Percentiles rank a stretch among this genome's conserved stretches.
Conservation (phyloP, 1,140 invertebrate genomes). For the Pseudomyrmex flavicornis region DNA sequence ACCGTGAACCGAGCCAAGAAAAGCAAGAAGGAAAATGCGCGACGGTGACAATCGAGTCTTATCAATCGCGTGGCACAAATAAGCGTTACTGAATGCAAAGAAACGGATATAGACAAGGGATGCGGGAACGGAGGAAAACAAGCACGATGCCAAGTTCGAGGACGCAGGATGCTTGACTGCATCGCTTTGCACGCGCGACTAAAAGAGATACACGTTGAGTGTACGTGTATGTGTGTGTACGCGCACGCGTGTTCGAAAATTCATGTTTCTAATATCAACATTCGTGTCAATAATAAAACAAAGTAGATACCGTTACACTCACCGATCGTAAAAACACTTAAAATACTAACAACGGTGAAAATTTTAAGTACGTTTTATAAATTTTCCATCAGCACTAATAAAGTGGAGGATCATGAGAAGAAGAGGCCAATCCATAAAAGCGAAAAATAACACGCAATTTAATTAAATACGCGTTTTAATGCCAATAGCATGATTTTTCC, state of each 20-base stretch:
- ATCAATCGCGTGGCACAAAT: conserved; percentile 71
- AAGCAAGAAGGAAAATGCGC: conserved; percentile 52
- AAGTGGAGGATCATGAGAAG: background rate
- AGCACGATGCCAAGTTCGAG: conserved; percentile 79
- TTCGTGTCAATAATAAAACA: background rate
- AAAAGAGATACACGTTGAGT: background rate
- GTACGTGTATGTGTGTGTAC: background rate
- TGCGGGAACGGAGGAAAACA: conserved; percentile 58
- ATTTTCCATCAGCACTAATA: background rate
- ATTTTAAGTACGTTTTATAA: background rate
- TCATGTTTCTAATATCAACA: background rate
- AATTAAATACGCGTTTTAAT: background rate
- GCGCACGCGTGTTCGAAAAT: background rate
- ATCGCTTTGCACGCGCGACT: conserved; percentile 26
- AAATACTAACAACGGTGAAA: background rate
- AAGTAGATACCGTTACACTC: background rate
- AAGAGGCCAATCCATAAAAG: background rate
- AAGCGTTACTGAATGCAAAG: conserved; percentile 65
- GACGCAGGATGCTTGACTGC: conserved; percentile 73
- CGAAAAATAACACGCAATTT: background rate
- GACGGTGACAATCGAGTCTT: conserved; percentile 64
- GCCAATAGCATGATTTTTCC: background rate
- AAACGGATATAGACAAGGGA: conserved; percentile 43
- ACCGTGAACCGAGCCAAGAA: conserved; percentile 51
- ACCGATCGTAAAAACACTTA: background rate